Base-by-base conservation (phyloP, 2,888 invertebrate species). In the Perizoma affinitatum region DNA sequence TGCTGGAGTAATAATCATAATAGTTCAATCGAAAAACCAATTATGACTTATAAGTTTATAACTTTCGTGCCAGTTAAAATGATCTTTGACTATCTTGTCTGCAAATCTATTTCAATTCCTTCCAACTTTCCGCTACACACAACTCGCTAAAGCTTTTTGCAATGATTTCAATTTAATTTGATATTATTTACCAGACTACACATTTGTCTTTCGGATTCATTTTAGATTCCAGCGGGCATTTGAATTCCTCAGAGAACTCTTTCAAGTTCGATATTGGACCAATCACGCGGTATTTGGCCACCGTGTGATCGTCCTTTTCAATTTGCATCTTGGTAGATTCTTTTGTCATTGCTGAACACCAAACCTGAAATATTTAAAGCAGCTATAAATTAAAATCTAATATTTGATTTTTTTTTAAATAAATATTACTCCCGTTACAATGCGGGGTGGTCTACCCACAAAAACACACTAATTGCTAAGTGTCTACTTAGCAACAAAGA, bases 231-330 rank as follows among this genome's bases (percentile, higher is more conserved):
- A 88, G 66, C 6, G 94, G 93, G 79, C 98, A 98, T 33, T 95
- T 89, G 79, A 97, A 98, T 70, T 96, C 96, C 46, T 95, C 88
- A 9, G 97, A 94, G 80, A 98, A 98, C 80, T 98, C 98, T 48
- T 91, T 93, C 66, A 97, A 92, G 83, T 98, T 98, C n/a, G 96
- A 96, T 54, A 98, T 90, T 0, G 97, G 96, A 0, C 97, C 98
- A 65, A 96, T 96, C 0, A 98, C 98, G 65, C 98, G 93, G 82
- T 95, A 97, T 76, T 96, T 95, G 1, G 98, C 96, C 0, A 98
- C 97, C 9, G 97, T 96, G 82, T 99, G 99, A 33, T 97, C 96
- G 83, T 98, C 98, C 80, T 98, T 98, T 78, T 98, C 96, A 70
- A 98, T 96, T 84, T 98, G 96, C 75, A 98, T 94, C 68, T 96